Evolutionary conservation across 2,888 invertebrate species (phyloP), one percentile per base, ranked within the genome.

Genomic region (Andricus curvator): DNA sequence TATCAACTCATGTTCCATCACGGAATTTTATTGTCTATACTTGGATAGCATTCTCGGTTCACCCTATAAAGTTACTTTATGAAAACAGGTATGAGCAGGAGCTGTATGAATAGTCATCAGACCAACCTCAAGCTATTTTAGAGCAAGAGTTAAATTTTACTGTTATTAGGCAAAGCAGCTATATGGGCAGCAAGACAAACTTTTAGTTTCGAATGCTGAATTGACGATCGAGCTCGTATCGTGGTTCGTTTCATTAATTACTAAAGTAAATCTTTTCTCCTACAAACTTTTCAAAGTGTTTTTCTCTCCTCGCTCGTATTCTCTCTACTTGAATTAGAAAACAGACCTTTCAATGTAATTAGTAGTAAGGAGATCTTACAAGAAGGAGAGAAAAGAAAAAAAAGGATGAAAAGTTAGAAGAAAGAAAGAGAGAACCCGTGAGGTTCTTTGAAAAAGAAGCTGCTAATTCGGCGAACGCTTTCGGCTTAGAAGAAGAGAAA

Each of bases 381-480:
- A 66, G 62, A 79, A 25, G 80, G 78, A 80, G 76, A 81, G 48
- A 74, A 9, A 70, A 44, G 25, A 78, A 78, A 76, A 33, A 77
- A 78, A 22, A 51, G 29, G 37, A n/a, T 60, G n/a, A 17, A 56
- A 56, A 56, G 20, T 41, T 9, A 17, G 22, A 22, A 68, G 37
- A 66, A 74, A 77, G 77, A 79, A 78, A 70, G 66, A 44, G 44
- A 67, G 66, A 78, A 41, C 67, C 37, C 78, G n/a, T 62, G 79
- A 78, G 78, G 80, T 85, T 85, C 82, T 79, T 79, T 62, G 85
- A 86, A 87, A 85, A 86, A 88, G 88, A 88, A 86, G 82, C 82
- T 82, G 85, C 86, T 89, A 89, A 89, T 89, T 88, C 85, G 82
- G 83, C 87, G 85, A 89, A 87, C 88, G 86, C 87, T 86, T 81